A percentile compares a stretch with the other conserved stretches of the same genome.
Evolutionary conservation across 2,888 invertebrate species (phyloP).

Genomic region (Drosophila fulvimacula): DNA sequence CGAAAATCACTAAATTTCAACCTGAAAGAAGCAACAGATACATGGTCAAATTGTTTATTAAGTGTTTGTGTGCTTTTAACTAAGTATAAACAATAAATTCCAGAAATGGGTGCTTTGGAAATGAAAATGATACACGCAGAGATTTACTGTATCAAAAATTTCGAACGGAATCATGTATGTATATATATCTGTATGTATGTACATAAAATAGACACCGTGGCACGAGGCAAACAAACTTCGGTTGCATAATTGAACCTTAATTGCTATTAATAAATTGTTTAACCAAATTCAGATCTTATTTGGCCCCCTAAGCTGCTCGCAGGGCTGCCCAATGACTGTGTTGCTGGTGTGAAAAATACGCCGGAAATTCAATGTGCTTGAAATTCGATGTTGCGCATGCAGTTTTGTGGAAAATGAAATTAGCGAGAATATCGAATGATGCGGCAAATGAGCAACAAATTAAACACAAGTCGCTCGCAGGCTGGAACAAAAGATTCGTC

Average conservation of each 20-base stretch:
- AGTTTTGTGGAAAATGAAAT: conserved; percentile 37
- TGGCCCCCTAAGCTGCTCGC: conserved; percentile 19
- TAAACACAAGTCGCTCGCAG: conserved; percentile 36
- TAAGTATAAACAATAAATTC: conserved; percentile 70
- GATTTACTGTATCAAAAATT: background rate
- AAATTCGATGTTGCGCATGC: conserved; percentile 40
- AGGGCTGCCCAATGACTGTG: conserved; percentile 1
- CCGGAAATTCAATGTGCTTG: conserved; percentile 52
- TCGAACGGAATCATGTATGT: conserved; percentile 15
- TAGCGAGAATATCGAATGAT: conserved; percentile 68
- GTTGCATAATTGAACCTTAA: conserved; percentile 67
- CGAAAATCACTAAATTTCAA: conserved; percentile 61
- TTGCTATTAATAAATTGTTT: conserved; percentile 61
- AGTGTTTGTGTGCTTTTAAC: conserved; percentile 59
- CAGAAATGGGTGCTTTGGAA: conserved; percentile 55
- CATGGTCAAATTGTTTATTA: conserved; percentile 68
- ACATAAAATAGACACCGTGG: conserved; percentile 7
- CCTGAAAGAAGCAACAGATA: conserved; percentile 24
- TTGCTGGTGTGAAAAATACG: conserved; percentile 32
- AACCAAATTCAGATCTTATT: conserved; percentile 52
- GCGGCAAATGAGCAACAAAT: conserved; percentile 76
- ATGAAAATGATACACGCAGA: conserved; percentile 60
- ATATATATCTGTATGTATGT: too few relatives aligned
- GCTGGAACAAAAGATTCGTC: conserved; percentile 50
- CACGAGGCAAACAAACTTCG: conserved; percentile 45